Base-by-base conservation (phyloP, 2,888 invertebrate species). In the Papilio demoleus region DNA sequence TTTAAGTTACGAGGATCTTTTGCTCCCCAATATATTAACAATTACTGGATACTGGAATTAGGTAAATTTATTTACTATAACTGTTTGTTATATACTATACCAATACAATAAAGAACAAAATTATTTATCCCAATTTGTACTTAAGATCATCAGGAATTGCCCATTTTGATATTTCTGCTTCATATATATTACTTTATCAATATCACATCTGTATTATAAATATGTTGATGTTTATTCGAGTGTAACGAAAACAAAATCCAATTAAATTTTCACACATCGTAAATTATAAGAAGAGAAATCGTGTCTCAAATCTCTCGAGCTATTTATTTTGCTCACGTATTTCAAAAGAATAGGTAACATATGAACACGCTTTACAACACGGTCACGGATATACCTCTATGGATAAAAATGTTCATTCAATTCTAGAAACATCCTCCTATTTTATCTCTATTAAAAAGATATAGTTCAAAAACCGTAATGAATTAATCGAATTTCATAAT, bases 271-370 rank as follows among this genome's bases (percentile, higher is more conserved):
- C 50, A 50, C 50, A 50, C 50, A 27, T 11, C 50, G 50, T 50
- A 50, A 50, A 50, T 50, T 50, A 50, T 50, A 27, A 19, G 50
- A 50, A 50, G 50, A 27, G 53, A 53, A 53, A 53, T 53, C 53
- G 53, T 31, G 31, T 31, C 22, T 45, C 19, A 45, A 45, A 56
- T 56, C 47, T 47, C 66, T 60, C n/a, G n/a, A 22, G 17, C 22
- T 47, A 56, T 67, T 72, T 75, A 76, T 76, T 75, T 74, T 38
- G 62, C 70, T 75, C 76, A 76, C 76, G 76, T 76, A 73, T 65
- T 60, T 70, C 66, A 38, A 64, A 62, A 72, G 72, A 72, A 72
- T 72, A 69, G 75, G 74, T 66, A 74, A 75, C 74, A 75, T 76
- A 76, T 75, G 75, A 76, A 75, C 73, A 70, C 73, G 61, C 58